These are phyloP conservation scores for Chironomus striatipennis DNA, from an alignment of 1,140 invertebrate genomes.

Conservation along the genomic window DNA sequence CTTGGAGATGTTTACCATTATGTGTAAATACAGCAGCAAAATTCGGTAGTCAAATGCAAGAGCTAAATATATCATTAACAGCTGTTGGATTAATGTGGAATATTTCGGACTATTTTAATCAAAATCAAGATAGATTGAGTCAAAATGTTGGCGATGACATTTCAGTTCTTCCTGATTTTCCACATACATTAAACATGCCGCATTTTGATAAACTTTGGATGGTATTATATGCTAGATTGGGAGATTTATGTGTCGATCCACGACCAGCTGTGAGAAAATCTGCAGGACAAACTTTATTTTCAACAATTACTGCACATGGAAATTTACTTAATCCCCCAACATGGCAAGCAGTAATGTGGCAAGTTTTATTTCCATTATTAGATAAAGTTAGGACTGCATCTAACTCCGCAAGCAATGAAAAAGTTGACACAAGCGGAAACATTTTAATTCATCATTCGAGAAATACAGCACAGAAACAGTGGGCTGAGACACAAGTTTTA, in stretches of 20 bases:
- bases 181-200: slow-evolving; percentile 72
- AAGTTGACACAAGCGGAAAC: slow-evolving; percentile 84
- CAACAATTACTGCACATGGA: slow-evolving; percentile 93
- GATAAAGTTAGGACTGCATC: slow-evolving; percentile 87
- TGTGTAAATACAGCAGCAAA: slow-evolving; percentile 91
- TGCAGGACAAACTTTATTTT: slow-evolving; percentile 97
- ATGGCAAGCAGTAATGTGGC: slow-evolving; percentile 84
- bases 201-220: slow-evolving; percentile 93
- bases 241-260: slow-evolving; percentile 89
- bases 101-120: slow-evolving; percentile 93
- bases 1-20: slow-evolving; percentile 76
- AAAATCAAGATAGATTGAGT: slow-evolving; percentile 84
- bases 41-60: slow-evolving; percentile 93
- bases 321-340: slow-evolving; percentile 74
- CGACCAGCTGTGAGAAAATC: slow-evolving; percentile 94
- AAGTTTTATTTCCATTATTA: slow-evolving; percentile 90
- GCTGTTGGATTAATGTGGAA: slow-evolving; percentile 98
- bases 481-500: slow-evolving; percentile 90
- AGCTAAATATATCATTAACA: slow-evolving; percentile 96
- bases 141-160: slow-evolving; percentile 58
- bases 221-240: slow-evolving; percentile 82
- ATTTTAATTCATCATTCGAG: slow-evolving; percentile 97
- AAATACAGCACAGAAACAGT: slow-evolving; percentile 98
- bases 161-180: slow-evolving; percentile 71
- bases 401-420: slow-evolving; percentile 85